Evolutionary conservation across 2,797 vertebrate species (phyloP).

Genomic region (Poliocrania exsul): DNA sequence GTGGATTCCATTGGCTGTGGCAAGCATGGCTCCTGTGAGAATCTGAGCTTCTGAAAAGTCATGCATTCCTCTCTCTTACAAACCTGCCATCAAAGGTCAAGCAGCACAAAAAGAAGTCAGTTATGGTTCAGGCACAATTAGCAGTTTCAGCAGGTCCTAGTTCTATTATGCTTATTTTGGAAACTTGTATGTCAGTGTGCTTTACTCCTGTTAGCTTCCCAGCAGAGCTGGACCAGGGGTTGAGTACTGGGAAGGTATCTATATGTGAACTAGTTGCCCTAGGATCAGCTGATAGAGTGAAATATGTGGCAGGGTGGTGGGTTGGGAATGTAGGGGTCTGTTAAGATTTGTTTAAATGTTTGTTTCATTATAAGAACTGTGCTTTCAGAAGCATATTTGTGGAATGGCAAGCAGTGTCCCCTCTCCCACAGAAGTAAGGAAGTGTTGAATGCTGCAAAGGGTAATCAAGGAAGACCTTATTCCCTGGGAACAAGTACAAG

Average conservation of each 20-base stretch:
- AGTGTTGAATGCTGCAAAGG: not conserved
- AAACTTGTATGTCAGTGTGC: not conserved
- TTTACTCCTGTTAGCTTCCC: fast-evolving
- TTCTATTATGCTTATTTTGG: not conserved
- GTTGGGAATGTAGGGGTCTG: too few species aligned
- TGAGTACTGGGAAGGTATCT: not conserved
- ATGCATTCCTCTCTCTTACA: not conserved
- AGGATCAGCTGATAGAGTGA: not conserved
- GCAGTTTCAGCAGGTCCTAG: not conserved
- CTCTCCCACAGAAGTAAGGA: not conserved
- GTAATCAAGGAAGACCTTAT: not conserved
- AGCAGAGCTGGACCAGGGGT: not conserved
- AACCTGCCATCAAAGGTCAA: not conserved
- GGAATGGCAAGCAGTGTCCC: not conserved
- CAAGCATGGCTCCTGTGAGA: fast-evolving
- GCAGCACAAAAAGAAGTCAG: not conserved
- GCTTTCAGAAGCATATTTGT: not conserved
- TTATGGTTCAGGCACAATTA: not conserved
- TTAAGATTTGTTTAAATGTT: not conserved
- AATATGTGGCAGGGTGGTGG: not conserved
- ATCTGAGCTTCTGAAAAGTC: not conserved
- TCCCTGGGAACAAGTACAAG: not conserved
- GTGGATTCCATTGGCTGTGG: not conserved
- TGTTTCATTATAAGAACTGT: not conserved
- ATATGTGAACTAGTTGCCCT: fast-evolving